Base-by-base conservation (phyloP, 2,797 vertebrate species). In the Microchirus variegatus region DNA sequence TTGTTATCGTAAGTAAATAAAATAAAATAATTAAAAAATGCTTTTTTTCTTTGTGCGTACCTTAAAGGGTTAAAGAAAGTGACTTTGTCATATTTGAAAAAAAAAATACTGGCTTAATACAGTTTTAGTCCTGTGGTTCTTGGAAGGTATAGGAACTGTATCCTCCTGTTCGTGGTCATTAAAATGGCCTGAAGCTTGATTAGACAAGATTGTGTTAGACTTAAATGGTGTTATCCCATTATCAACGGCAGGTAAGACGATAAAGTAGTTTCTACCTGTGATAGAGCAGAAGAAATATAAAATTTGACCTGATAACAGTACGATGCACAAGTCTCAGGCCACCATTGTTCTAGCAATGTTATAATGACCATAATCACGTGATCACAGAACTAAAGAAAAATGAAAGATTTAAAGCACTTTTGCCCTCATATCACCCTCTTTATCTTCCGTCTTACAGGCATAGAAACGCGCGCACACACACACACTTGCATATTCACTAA, bases 371-470 rank as follows among this genome's bases (percentile, higher is more conserved):
- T 5, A 26, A 5, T 26, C 26, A 31, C 31, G 6, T 31, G 5
- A 31, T 31, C 31, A 8, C 31, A 31, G 7, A 6, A 31, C 31
- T 31, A 4, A 22, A 31, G 4, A 31, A 8, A 31, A 31, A 31
- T 31, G 31, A 31, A 8, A 4, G 31, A 31, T 31, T 31, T 31
- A 31, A 31, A 44, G 9, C 8, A n/a, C 12, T 22, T 26, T 22
- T 22, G 22, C 16, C 31, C 38, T 35, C 4, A 7, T 2, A 9
- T 53, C 43, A 16, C 26, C 46, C 53, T 58, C 70, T 83, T 77
- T 55, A 81, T 78, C 74, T 76, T 76, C 43, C 60, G 37, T 65
- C 67, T 76, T 57, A 72, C 75, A 69, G 16, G 44, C 31, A 5
- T 31, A 3, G 31, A 31, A 31, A 31, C 57, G 48, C 59, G 41